Base-by-base conservation (phyloP, 2,113 vertebrate species). In the Argyrosomus japonicus region DNA sequence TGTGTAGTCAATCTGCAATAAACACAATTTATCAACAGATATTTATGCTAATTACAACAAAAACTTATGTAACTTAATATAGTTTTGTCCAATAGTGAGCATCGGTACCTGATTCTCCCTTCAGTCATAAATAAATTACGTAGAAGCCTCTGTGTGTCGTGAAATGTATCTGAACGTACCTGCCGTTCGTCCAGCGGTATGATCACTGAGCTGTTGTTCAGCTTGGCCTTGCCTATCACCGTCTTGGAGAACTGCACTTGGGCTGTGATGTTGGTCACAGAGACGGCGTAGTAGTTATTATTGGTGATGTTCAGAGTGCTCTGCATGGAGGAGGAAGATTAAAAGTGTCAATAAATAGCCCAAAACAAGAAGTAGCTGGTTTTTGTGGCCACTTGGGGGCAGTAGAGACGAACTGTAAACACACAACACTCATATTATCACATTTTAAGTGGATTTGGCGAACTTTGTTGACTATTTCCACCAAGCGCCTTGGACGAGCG, bases 171-270 rank as follows among this genome's bases (percentile, higher is more conserved):
- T 11, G 2, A 1, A 45, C 85, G 89, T 86, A 97, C 97, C 93
- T 99, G 97, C 77, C 95, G 96, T 91, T 96, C 96, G 76, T 97
- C 97, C 88, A 98, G 95, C 0, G 97, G 97, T 19, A 95, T 90
- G 88, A 99, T 99, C 68, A 91, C 95, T 4, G 97, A 97, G 87
- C 94, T 95, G 85, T 98, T 99, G 94, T 92, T 98, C 40, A 97
- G 81, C 48, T 96, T 96, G 82, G 96, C 93, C 88, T 99, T 98
- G 40, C 97, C 97, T 72, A 98, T 98, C 86, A 99, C 97, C 0
- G 97, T 99, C 95, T 98, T 98, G 64, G 97, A 96, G 94, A 98
- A 98, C 88, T 98, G 97, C 77, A 99, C 97, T 84, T 98, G 97
- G 13, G 97, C 97, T 69, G 97, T 99, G 89, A 99, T 96, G 83